Base-by-base conservation (phyloP, 92 coral and sea anemone species). In the Virgularia gustaviana region DNA sequence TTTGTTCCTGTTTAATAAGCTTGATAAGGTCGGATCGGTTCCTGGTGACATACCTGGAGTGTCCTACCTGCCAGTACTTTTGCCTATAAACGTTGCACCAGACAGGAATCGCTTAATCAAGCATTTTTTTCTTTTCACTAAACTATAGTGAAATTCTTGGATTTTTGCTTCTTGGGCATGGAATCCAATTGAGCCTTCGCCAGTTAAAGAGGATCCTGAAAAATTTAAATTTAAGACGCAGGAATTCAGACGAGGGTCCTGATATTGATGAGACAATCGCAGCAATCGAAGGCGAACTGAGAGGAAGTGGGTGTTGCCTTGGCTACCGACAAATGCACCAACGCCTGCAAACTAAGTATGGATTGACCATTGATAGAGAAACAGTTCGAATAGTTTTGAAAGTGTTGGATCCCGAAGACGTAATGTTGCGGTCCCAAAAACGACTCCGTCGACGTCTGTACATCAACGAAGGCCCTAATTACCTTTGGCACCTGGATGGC, bases 271-370 rank as follows among this genome's bases (percentile, higher is more conserved):
- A 52, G 10, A 64, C 74, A 24, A 64, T 79, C 8, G 61, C 25
- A 15, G 71, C 75, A 6, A 41, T 83, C 53, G 80, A 78, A 54
- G 13, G 20, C 15, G 88, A 84, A 42, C 70, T 79, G 25, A 47
- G 70, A 35, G 85, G 85, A 25, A 72, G 81, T 51, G 81, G 78
- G 22, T 38, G 77, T 63, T 19, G 36, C 32, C 52, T 84, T 59
- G 88, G 88, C n/a, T 84, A 84, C 44, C 49, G 88, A 32, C 81
- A 75, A 62, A 84, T 79, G 88, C 85, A 79, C 47, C 85, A 84
- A 41, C 65, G 82, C 52, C 59, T 75, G 34, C 47, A 32, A 9
- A 34, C 35, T 35, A 73, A 78, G 20, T 37, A 83, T 59, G 51
- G 79, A 28, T 18, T 71, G 31, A 56, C 62, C 35, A 74, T 65